These are phyloP conservation scores for Drosophila stalkeri DNA, from an alignment of 2,888 invertebrate species.

Conservation along the genomic window DNA sequence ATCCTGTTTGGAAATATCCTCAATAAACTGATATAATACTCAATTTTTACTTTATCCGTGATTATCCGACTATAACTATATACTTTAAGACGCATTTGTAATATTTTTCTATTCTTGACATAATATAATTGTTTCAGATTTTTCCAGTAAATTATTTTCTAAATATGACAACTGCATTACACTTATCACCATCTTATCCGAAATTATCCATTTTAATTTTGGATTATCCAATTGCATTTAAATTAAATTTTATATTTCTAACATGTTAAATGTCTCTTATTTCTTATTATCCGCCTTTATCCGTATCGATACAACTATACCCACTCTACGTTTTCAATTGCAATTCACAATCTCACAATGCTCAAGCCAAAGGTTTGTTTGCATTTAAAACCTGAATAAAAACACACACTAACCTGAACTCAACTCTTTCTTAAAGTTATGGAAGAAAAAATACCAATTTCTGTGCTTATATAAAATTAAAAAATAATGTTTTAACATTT, in stretches of 20 bases:
- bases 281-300: neutral
- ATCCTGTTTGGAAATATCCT: neutral
- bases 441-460: conserved; percentile 27
- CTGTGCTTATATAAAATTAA: conserved; percentile 62
- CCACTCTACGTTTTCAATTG: neutral
- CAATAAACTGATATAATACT: neutral
- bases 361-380: neutral
- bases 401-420: neutral
- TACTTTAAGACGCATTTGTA: neutral
- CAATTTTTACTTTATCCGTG: neutral
- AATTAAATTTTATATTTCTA: too few species aligned
- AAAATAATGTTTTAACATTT: conserved; percentile 76
- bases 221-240: too few species aligned
- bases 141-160: neutral
- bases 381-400: conserved; percentile 4
- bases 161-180: too few species aligned
- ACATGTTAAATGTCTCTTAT: too few species aligned
- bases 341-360: too few species aligned
- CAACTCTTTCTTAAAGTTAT: neutral
- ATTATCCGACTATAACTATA: neutral
- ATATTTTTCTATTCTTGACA: too few species aligned
- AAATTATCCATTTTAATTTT: too few species aligned
- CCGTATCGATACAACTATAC: neutral
- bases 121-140: too few species aligned
- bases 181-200: too few species aligned